Evolutionary conservation across 2,113 vertebrate species (phyloP), one percentile per base, ranked within the genome.

Genomic region (Amazona vittata): DNA sequence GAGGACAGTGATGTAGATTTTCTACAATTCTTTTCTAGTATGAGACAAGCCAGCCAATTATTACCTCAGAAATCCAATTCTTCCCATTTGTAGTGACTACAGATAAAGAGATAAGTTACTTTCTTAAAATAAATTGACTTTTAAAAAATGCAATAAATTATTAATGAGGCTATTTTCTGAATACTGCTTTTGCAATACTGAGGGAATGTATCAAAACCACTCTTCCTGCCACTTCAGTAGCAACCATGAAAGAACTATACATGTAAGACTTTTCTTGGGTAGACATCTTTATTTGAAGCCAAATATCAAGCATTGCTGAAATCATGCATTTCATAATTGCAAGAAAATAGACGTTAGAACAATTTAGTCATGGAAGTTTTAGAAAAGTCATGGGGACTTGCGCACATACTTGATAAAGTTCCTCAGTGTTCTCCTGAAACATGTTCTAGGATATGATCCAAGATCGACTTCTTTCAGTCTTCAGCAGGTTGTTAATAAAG

Each of bases 311-410:
- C 9, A 43, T 11, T 41, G 14, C 15, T 77, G 33, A 71, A 88
- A 71, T 57, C 3, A 29, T 35, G 4, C 6, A 31, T 12, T 37
- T 2, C 9, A 81, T 82, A 67, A 57, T 21, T 43, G 29, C 26
- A 43, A 63, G 37, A 41, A 88, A 82, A 59, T 3, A 57, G 16
- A 33, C 29, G 50, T 25, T 22, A 43, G 14, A 73, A 46, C 7
- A 67, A 55, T 71, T 62, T 47, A 26, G 15, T 62, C 3, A 39
- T 47, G 7, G 37, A 57, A 39, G 35, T 75, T 44, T 67, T n/a
- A 68, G 43, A 68, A 47, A 63, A 73, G 15, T 63, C 19, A 52
- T 0, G 0, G 8, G 12, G 21, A 52, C 29, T 57, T n/a, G 77
- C 73, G 5, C 11, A 57, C 4, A 11, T 13, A 2, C 31, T 41